Evolutionary conservation across 2,797 vertebrate species (phyloP), one percentile per base, ranked within the genome.

Genomic region (Prunella strophiata): DNA sequence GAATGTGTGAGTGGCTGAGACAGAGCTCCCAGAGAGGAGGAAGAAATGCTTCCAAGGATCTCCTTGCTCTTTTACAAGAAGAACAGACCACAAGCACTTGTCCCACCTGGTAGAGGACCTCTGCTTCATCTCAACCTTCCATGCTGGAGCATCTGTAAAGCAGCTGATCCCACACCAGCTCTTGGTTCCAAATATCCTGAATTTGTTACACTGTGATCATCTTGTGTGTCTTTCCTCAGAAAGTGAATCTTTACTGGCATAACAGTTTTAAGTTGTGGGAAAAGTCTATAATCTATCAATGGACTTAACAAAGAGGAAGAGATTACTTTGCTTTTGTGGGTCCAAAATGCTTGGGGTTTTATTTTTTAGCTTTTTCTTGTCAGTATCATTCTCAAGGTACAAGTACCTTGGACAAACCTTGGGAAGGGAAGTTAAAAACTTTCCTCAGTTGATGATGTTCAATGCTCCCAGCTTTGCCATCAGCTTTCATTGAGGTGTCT

Each of bases 1-100:
- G 48, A 63, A 13, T 0, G 0, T 76, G 54, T 50, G 34, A 82
- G 38, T 61, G 25, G n/a, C 48, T 21, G 61, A 52, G 72, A 34
- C 29, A 66, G 23, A 70, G 16, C 40, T 86, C 10, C 1, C 26
- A 50, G 57, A 26, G 22, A n/a, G 50, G 14, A 43, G 27, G 26
- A 48, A 16, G 45, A 61, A 63, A 42, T 36, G 9, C 14, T 85
- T 79, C 29, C 21, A 22, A 7, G 27, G 51, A 42, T 43, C 19
- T 74, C 27, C 30, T 57, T 48, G 30, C 22, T 65, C 38, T 82
- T 51, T 65, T 12, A 23, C 42, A 42, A 9, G 11, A 42, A 43
- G 52, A 66, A 4, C 0, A 54, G 54, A 25, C 26, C 4, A 0
- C 0, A 0, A 55, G 7, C 27, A 20, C 32, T 52, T 50, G 13